Evolutionary conservation across 2,113 vertebrate genomes (phyloP), one percentile per base, ranked within the genome.

Genomic region (Agelaius phoeniceus): DNA sequence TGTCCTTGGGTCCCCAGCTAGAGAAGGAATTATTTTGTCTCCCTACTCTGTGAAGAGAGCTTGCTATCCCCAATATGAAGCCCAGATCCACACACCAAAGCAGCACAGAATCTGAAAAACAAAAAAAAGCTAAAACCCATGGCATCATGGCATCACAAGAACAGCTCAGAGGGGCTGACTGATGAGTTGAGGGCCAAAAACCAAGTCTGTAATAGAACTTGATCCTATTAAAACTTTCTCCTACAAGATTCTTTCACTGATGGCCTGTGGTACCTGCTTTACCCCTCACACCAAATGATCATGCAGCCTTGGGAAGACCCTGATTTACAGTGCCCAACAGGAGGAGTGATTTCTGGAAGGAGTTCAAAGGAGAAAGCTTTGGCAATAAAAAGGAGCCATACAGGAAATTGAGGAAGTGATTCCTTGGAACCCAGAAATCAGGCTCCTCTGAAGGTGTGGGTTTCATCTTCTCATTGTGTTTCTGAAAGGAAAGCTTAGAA

Each of bases 141-240:
- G 57, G 57, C 22, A 59, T 35, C 10, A 3, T 17, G 57, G 57
- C 22, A 59, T 35, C n/a, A 59, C n/a, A 59, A 57, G 11, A 22
- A 23, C 0, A 0, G 35, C 49, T 84, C 15, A 0, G 0, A 48
- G 74, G 39, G 12, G 52, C 73, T 43, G 52, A 20, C 26, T 3
- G 0, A 46, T 0, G 3, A 41, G 10, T 2, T 72, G 35, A 72
- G n/a, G 37, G 12, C 15, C 62, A 66, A 69, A 69, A 3, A 21
- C 30, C 30, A 18, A 6, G 4, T 51, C 26, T 57, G 8, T 26
- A 66, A 8, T 7, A 41, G 35, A 63, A 55, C 9, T 30, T 52
- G 39, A 30, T 74, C 18, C 5, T 39, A 23, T 39, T n/a, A 57
- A 68, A 54, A 62, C 23, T 51, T 91, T 33, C 3, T 58, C 12